A percentile compares a stretch with the other conserved stretches of the same genome.
These are phyloP conservation scores for Lathamus discolor DNA, from an alignment of 2,113 vertebrate genomes.

Conservation along the genomic window DNA sequence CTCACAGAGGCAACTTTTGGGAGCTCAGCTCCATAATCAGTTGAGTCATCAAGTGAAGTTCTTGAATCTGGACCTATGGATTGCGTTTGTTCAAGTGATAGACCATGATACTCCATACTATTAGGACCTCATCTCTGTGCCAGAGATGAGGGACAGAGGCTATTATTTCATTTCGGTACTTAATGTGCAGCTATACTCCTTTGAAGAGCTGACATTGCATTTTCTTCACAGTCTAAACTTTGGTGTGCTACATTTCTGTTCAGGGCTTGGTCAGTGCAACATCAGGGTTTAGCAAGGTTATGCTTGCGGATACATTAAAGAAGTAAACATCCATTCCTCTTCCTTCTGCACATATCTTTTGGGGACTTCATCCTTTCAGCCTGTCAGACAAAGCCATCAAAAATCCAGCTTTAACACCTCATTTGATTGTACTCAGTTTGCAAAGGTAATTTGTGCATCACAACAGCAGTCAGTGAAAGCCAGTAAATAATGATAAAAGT, in stretches of 20 bases:
- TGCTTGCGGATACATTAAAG: neutral
- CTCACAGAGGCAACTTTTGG: neutral
- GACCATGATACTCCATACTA: neutral
- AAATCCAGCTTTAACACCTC: neutral
- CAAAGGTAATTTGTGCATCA: neutral
- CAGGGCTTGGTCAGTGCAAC: neutral
- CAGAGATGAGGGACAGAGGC: neutral
- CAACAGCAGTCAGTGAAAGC: neutral
- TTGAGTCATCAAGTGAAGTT: neutral
- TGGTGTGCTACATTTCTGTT: neutral
- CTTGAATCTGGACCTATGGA: neutral
- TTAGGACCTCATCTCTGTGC: neutral
- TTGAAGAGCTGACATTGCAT: neutral
- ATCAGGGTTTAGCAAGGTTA: neutral
- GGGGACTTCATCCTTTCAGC: neutral
- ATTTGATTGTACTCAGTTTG: neutral
- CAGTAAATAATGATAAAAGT: neutral
- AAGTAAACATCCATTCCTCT: neutral
- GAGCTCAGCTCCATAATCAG: neutral
- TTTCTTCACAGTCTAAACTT: neutral
- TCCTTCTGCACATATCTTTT: neutral
- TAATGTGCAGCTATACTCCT: neutral
- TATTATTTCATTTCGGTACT: neutral
- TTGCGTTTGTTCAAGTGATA: neutral
- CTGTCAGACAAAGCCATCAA: neutral